Percentiles rank a stretch among this genome's conserved stretches.
Conservation (phyloP, 2,888 invertebrate genomes). For the Gasteruption jaculator region DNA sequence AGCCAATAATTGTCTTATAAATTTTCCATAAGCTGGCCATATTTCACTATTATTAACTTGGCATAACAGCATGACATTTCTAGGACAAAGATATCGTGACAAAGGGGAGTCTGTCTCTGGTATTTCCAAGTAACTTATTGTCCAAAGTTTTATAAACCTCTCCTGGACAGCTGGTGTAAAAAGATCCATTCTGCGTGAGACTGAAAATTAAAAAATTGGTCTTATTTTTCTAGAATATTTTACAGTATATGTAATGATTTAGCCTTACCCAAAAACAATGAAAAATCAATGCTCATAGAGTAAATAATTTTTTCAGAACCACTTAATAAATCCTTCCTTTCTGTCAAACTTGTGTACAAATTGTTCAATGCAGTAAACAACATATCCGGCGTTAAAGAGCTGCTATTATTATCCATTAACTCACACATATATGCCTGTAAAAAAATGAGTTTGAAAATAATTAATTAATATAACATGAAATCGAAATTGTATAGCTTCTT, state of each 20-base stretch:
- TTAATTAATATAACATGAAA: constrained; percentile 6
- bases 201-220: constrained; percentile 27
- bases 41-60: constrained; percentile 27
- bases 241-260: too few relatives aligned
- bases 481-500: too few relatives aligned
- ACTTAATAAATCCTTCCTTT: constrained; percentile 35
- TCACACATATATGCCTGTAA: constrained; percentile 38
- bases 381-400: constrained; percentile 24
- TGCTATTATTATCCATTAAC: constrained; percentile 35
- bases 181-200: constrained; percentile 34
- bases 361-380: constrained; percentile 29
- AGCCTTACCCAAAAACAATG: constrained; percentile 41
- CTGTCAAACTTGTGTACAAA: constrained; percentile 32
- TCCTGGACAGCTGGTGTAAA: constrained; percentile 33
- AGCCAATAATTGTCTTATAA: constrained; percentile 52
- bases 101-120: constrained; percentile 33
- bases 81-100: constrained; percentile 37
- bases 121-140: constrained; percentile 26
- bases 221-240: constrained; percentile 4
- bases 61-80: constrained; percentile 41
- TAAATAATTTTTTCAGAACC: constrained; percentile 33
- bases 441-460: constrained; percentile 4
- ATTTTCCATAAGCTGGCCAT: constrained; percentile 36
- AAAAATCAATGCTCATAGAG: constrained; percentile 39
- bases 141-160: constrained; percentile 41